Conservation (phyloP, 2,113 vertebrate genomes). For the Pachyramphus minor region DNA sequence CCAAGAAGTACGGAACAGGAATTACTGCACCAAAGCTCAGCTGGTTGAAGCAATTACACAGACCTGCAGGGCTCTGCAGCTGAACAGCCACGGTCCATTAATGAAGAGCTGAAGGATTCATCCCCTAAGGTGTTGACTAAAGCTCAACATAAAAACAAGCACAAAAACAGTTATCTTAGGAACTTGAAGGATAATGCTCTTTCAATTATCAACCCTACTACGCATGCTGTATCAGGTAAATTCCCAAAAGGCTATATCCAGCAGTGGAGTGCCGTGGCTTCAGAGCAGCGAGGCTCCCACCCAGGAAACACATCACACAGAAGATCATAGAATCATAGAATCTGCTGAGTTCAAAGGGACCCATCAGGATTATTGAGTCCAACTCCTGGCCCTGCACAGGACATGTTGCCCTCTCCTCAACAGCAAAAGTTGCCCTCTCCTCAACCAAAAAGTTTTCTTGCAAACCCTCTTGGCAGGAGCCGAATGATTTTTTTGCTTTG, state of each 20-base stretch:
- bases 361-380: neutral
- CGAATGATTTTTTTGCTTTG: neutral
- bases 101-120: neutral
- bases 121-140: neutral
- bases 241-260: neutral
- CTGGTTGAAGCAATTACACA: neutral
- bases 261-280: accelerated
- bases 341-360: neutral
- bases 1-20: neutral
- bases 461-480: neutral
- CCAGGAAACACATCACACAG: neutral
- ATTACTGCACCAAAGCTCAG: neutral
- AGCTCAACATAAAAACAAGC: neutral
- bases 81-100: neutral
- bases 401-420: neutral
- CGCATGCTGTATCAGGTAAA: neutral
- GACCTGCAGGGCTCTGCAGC: neutral
- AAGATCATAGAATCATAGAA: neutral
- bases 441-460: neutral
- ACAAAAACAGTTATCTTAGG: neutral
- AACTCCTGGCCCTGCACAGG: neutral
- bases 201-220: neutral
- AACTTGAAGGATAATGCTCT: neutral
- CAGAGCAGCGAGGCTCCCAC: neutral
- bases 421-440: neutral